phyloP scores from a whole-genome alignment of 2,888 invertebrate species.

The Calameuta idolon region DNA sequence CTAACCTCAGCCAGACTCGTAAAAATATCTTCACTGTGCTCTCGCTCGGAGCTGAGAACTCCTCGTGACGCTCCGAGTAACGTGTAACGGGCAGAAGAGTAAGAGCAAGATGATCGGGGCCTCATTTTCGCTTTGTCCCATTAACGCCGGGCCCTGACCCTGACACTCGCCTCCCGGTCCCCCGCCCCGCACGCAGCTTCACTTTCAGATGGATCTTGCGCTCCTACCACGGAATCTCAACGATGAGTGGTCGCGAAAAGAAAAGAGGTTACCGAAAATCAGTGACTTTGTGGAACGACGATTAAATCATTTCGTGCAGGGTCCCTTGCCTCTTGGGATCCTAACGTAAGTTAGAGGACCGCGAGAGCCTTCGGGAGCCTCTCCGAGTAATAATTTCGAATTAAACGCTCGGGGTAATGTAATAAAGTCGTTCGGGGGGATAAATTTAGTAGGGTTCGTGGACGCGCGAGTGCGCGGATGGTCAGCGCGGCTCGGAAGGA shows the following conservation, averaged over 20 bases:
- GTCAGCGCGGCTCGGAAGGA: background rate
- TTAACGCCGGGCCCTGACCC: slow-evolving; percentile 21
- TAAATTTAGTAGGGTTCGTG: slow-evolving; percentile 59
- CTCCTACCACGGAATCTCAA: background rate
- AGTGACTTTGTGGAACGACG: background rate
- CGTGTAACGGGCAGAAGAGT: background rate
- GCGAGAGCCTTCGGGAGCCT: background rate
- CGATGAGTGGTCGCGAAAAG: background rate
- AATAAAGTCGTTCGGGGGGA: slow-evolving; percentile 62
- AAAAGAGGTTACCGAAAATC: background rate
- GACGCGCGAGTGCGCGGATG: slow-evolving; percentile 31
- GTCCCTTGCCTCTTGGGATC: background rate
- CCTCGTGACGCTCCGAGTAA: slow-evolving; percentile 24
- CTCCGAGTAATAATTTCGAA: slow-evolving; percentile 61
- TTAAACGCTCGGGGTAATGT: slow-evolving; percentile 61
- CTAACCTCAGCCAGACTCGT: slow-evolving; percentile 47
- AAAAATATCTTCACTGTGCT: slow-evolving; percentile 50
- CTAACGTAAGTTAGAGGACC: background rate
- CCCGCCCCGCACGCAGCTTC: background rate
- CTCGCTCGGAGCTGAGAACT: slow-evolving; percentile 25
- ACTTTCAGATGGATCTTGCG: background rate
- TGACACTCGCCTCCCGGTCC: background rate
- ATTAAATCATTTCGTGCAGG: background rate
- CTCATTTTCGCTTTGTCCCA: slow-evolving; percentile 43
- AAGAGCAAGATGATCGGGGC: background rate